Evolutionary conservation across 2,113 vertebrate species (phyloP), one percentile per base, ranked within the genome.

Genomic region (Oncorhynchus keta): DNA sequence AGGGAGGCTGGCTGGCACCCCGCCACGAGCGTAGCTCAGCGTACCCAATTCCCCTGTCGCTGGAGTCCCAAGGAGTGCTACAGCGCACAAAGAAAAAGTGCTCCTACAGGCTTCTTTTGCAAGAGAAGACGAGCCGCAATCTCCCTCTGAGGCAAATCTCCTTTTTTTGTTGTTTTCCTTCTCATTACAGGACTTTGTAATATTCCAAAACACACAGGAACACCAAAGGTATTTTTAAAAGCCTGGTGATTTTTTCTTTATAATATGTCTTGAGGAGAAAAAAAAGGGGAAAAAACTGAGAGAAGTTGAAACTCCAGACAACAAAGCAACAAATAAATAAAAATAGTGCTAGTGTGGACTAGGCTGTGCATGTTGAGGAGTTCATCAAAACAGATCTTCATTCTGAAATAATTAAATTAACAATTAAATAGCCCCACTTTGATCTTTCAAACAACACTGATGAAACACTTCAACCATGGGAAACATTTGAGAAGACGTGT

Each of bases 151-250:
- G n/a, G n/a, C n/a, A n/a, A n/a, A n/a, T n/a, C n/a, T n/a, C n/a
- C n/a, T 72, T 39, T 39, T 39, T 89, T 89, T 90, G 91, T 92
- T 92, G 91, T 92, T 91, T 90, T 93, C 89, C 87, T 89, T 93
- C 93, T 93, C 93, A 93, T 94, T 94, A 94, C 85, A 85, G 84
- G 86, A 92, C 92, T 92, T 93, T 91, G 92, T 89, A 93, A 92
- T 90, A 92, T 91, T 92, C 85, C 81, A 91, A 94, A 93, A 94
- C 91, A 93, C 91, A 92, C 92, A 91, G 86, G 87, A 90, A 91
- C 91, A 92, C 91, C 90, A 92, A 93, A 93, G 93, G 92, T 93
- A 89, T 88, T 90, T 90, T 90, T 87, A 89, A 89, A 81, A 88
- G 85, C 89, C 77, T 75, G 80, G 68, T 86, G 81, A 76, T 83